Conservation (phyloP, 2,797 vertebrate genomes). For the Diplodus puntazzo region DNA sequence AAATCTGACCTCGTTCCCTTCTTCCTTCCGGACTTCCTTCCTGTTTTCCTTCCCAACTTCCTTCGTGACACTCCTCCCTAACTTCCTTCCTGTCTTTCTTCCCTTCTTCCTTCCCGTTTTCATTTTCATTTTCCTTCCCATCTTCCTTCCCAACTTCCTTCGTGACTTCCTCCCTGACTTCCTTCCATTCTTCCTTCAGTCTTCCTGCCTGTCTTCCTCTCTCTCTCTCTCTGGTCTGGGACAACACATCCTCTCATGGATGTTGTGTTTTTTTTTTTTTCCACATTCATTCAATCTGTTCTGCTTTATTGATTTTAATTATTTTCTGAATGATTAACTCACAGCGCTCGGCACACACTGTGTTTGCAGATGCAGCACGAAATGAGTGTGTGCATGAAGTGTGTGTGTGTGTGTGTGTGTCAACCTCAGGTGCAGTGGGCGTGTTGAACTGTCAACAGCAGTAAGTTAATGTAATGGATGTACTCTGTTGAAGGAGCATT, state of each 20-base stretch:
- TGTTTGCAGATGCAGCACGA: constrained; percentile 45
- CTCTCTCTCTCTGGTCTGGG: constrained; percentile 18
- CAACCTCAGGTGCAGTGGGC: constrained; percentile 27
- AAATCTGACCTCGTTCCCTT: too few species aligned
- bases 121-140: too few species aligned
- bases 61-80: too few species aligned
- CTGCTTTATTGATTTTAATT: constrained; percentile 89
- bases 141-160: too few species aligned
- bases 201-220: too few species aligned
- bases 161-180: too few species aligned
- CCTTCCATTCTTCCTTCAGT: too few species aligned
- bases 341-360: constrained; percentile 46
- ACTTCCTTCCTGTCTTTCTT: too few species aligned
- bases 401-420: constrained; percentile 13
- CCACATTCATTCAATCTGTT: constrained; percentile 82
- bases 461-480: constrained; percentile 49
- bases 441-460: constrained; percentile 46
- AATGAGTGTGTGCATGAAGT: constrained; percentile 18
- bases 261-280: constrained; percentile 60
- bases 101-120: too few species aligned
- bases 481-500: constrained; percentile 32
- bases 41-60: too few species aligned
- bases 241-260: constrained; percentile 6
- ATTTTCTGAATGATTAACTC: constrained; percentile 85
- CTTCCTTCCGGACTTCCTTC: too few species aligned